phyloP scores from a whole-genome alignment of 2,888 invertebrate species.

The Mycalesis mineus region DNA sequence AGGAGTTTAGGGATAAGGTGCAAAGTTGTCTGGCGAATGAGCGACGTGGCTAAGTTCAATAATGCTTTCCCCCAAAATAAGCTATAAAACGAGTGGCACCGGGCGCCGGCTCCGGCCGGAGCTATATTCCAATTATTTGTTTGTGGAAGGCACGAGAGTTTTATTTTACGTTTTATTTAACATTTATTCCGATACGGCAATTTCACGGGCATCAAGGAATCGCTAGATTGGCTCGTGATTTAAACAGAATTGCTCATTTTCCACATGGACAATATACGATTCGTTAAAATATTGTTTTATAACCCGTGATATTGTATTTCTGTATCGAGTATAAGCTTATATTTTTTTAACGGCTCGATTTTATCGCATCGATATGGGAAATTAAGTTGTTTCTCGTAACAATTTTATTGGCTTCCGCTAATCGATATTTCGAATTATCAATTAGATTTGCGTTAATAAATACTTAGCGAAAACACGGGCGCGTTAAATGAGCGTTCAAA shows the following conservation, averaged over 20 bases:
- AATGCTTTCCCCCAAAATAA: conserved; percentile 78
- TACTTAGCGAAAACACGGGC: neutral
- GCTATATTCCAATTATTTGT: conserved; percentile 73
- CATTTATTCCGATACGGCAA: conserved; percentile 78
- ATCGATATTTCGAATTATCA: conserved; percentile 10
- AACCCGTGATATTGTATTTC: conserved; percentile 64
- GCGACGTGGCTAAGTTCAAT: conserved; percentile 72
- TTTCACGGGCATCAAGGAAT: conserved; percentile 78
- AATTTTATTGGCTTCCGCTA: conserved; percentile 40
- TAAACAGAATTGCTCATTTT: conserved; percentile 76
- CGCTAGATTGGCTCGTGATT: conserved; percentile 70
- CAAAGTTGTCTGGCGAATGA: conserved; percentile 48
- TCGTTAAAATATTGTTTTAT: conserved; percentile 69
- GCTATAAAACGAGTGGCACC: conserved; percentile 75
- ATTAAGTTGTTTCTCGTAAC: conserved; percentile 41
- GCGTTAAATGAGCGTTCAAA: neutral
- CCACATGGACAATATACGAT: conserved; percentile 65
- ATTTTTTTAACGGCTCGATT: conserved; percentile 42
- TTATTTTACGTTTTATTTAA: conserved; percentile 79
- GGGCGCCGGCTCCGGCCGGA: conserved; percentile 53
- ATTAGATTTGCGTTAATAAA: neutral
- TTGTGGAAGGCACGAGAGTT: conserved; percentile 76
- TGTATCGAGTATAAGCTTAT: conserved; percentile 40
- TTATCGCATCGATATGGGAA: conserved; percentile 35
- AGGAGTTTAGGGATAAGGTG: conserved; percentile 43